phyloP scores from a whole-genome alignment of 2,113 vertebrate species.

The Anguilla japonica region DNA sequence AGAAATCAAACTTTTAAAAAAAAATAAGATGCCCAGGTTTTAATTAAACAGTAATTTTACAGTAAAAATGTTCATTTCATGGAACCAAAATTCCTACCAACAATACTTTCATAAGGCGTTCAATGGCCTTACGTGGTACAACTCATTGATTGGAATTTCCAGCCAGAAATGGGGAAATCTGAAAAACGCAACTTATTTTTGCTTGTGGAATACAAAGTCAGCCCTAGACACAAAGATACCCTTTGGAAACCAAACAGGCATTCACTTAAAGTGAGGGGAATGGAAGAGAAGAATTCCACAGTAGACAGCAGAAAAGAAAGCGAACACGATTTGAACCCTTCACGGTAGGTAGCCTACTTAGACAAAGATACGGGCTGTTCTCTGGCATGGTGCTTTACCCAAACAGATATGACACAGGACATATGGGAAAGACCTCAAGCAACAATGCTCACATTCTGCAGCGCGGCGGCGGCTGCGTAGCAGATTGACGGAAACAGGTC shows the following conservation, averaged over 20 bases:
- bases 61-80: too few relatives aligned
- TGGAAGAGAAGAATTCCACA: not conserved
- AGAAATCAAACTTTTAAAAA: too few relatives aligned
- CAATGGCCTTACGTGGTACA: not conserved
- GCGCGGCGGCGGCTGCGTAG: not conserved
- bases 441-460: conserved; percentile 3
- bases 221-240: not conserved
- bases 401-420: conserved; percentile 50
- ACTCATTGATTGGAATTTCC: not conserved
- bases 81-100: too few relatives aligned
- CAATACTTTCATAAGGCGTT: not conserved
- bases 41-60: too few relatives aligned
- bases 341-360: not conserved
- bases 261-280: not conserved
- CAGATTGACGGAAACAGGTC: conserved; percentile 5
- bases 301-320: not conserved
- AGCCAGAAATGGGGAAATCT: not conserved
- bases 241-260: not conserved
- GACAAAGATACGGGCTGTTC: conserved; percentile 20
- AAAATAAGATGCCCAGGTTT: too few relatives aligned
- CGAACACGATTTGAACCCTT: not conserved
- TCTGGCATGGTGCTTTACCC: conserved; percentile 33
- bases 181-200: not conserved
- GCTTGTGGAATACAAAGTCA: not conserved
- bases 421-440: not conserved